Evolutionary conservation across 2,888 invertebrate species (phyloP).

Genomic region (Metellina segmentata): DNA sequence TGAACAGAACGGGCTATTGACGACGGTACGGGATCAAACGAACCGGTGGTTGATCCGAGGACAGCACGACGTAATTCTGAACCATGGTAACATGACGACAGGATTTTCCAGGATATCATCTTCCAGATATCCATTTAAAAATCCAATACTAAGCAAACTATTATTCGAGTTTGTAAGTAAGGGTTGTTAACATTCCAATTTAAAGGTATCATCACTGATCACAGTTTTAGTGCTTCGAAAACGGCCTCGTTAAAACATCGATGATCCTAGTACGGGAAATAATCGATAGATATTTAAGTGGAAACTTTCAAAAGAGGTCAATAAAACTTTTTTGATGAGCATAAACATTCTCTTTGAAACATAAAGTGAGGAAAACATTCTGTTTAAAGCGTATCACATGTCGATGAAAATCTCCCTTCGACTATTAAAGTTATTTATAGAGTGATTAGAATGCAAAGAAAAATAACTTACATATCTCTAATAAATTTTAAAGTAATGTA

Average conservation of each 20-base stretch:
- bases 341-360: conserved; percentile 19
- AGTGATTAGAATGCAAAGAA: background rate
- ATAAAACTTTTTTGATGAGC: conserved; percentile 41
- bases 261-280: background rate
- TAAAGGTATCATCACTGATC: background rate
- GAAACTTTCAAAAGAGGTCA: background rate
- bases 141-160: no score
- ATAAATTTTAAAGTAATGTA: background rate
- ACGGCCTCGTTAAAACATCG: background rate
- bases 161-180: no score
- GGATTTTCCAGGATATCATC: no score
- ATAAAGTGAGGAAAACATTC: conserved; percentile 11
- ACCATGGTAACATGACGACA: no score
- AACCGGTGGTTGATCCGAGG: no score
- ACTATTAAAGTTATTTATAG: conserved; percentile 36
- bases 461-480: background rate
- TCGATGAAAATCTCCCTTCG: background rate
- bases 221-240: background rate
- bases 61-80: no score
- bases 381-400: conserved; percentile 7
- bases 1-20: no score
- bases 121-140: no score
- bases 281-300: conserved; percentile 22
- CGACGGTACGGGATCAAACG: no score
- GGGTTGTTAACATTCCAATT: background rate